These are phyloP conservation scores for Mola mola DNA, from an alignment of 2,113 vertebrate genomes.

Conservation along the genomic window DNA sequence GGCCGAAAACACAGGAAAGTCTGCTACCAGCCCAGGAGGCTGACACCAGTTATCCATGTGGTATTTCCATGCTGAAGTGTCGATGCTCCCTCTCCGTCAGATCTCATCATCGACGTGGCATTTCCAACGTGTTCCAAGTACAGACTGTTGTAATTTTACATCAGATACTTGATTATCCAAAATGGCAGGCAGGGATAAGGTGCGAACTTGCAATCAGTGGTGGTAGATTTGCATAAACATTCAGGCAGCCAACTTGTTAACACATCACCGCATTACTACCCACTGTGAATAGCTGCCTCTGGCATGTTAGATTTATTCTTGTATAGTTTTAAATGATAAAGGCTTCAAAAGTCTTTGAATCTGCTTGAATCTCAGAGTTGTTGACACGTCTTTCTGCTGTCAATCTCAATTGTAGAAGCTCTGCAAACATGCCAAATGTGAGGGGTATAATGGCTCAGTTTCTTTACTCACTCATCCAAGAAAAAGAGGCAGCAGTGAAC, in stretches of 20 bases:
- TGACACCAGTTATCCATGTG: slow-evolving; percentile 48
- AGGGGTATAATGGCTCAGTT: neutral
- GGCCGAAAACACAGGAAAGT: slow-evolving; percentile 38
- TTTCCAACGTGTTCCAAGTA: slow-evolving; percentile 8
- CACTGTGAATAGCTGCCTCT: neutral
- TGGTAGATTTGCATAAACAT: neutral
- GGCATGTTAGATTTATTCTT: slow-evolving; percentile 6
- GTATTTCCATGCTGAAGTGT: slow-evolving; percentile 29
- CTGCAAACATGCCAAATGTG: slow-evolving; percentile 4
- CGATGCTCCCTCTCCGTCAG: slow-evolving; percentile 15
- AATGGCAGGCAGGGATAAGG: neutral
- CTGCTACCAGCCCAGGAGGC: slow-evolving; percentile 34
- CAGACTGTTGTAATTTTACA: no score
- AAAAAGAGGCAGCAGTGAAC: neutral
- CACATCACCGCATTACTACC: neutral
- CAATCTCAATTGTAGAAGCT: slow-evolving; percentile 3
- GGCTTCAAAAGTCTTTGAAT: no score
- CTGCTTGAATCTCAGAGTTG: no score
- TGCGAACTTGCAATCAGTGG: neutral
- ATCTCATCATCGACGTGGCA: slow-evolving; percentile 22
- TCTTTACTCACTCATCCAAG: neutral
- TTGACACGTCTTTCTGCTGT: slow-evolving; percentile 9
- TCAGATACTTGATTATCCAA: no score
- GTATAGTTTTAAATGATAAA: no score
- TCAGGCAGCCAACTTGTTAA: no score